These are phyloP conservation scores for Coelopa frigida DNA, from an alignment of 1,140 invertebrate genomes.

Conservation along the genomic window DNA sequence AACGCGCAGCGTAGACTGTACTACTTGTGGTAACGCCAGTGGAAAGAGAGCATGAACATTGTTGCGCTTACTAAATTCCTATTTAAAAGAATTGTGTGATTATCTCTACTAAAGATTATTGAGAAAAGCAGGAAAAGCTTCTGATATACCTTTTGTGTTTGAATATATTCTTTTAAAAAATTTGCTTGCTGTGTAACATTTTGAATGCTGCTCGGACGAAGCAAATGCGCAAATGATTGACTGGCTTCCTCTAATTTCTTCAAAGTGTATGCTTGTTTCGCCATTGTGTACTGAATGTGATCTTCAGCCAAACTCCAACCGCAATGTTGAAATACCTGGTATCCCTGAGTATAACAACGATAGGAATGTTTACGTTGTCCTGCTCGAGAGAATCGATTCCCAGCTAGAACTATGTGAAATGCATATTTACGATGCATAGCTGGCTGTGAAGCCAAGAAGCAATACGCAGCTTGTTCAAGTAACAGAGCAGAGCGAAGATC, in stretches of 20 bases:
- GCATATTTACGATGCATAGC: slow-evolving; percentile 86
- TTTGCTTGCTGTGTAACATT: slow-evolving; percentile 69
- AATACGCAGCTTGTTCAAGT: slow-evolving; percentile 91
- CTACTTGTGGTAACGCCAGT: slow-evolving; percentile 35
- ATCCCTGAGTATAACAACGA: slow-evolving; percentile 84
- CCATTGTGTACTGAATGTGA: slow-evolving; percentile 91
- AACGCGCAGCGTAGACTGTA: slow-evolving; percentile 37
- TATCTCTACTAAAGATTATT: no score
- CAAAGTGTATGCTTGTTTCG: slow-evolving; percentile 75
- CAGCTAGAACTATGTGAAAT: slow-evolving; percentile 94
- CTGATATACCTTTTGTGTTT: slow-evolving; percentile 59
- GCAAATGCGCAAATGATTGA: slow-evolving; percentile 68
- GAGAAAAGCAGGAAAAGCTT: slow-evolving; percentile 7
- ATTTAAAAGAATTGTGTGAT: background rate
- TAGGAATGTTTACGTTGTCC: slow-evolving; percentile 85
- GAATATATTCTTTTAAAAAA: slow-evolving; percentile 83
- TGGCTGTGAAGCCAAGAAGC: slow-evolving; percentile 68
- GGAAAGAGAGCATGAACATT: slow-evolving; percentile 33
- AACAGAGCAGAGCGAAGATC: slow-evolving; percentile 84
- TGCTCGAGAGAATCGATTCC: slow-evolving; percentile 86
- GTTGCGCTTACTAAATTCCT: slow-evolving; percentile 35
- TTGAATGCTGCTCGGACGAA: slow-evolving; percentile 69
- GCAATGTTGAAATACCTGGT: slow-evolving; percentile 68
- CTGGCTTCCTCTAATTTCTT: slow-evolving; percentile 68
- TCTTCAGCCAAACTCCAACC: slow-evolving; percentile 89